These are phyloP conservation scores for Bellardia bayeri DNA, from an alignment of 2,888 invertebrate species.

Conservation along the genomic window DNA sequence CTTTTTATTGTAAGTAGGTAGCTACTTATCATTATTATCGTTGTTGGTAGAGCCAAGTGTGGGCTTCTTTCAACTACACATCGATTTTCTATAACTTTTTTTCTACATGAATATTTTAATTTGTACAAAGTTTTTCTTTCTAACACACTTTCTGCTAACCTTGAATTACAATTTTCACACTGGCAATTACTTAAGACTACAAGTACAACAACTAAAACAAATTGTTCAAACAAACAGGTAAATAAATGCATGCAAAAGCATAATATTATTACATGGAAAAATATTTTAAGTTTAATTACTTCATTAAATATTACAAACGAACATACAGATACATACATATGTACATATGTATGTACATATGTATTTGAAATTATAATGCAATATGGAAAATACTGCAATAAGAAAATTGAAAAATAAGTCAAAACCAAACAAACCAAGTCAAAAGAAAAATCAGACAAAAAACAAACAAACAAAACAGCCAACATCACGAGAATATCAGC, in stretches of 20 bases:
- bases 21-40: too few species aligned
- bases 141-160: conserved; percentile 49
- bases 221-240: conserved; percentile 23
- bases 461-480: conserved; percentile 26
- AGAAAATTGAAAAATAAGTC: conserved; percentile 27
- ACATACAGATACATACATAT: not conserved
- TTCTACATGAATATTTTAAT: not conserved
- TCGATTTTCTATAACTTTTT: not conserved
- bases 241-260: not conserved
- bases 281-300: conserved; percentile 28
- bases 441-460: conserved; percentile 20
- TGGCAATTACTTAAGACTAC: conserved; percentile 45
- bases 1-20: too few species aligned
- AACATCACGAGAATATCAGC: conserved; percentile 45
- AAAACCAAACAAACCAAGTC: conserved; percentile 30
- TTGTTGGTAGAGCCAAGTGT: too few species aligned
- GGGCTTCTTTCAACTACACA: not conserved
- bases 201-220: conserved; percentile 12
- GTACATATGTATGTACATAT: not conserved
- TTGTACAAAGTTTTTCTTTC: not conserved
- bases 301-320: conserved; percentile 20
- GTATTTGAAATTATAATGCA: conserved; percentile 13
- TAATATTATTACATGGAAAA: conserved; percentile 4
- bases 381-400: conserved; percentile 17
- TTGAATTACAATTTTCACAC: conserved; percentile 55